Conservation (phyloP, 2,113 vertebrate species). For the Caloenas nicobarica region DNA sequence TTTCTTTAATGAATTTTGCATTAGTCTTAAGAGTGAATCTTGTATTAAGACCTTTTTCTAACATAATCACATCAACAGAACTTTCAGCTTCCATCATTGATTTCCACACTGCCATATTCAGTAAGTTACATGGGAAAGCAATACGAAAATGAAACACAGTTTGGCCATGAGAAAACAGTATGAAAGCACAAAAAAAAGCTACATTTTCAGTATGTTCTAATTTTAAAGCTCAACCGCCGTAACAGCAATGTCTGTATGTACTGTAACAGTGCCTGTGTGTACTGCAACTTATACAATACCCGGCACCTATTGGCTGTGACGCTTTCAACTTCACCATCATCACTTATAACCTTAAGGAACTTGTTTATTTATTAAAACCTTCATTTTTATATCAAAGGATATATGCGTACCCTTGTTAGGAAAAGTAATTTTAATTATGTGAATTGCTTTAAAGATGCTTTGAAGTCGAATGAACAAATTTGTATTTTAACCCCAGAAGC, state of each 20-base stretch:
- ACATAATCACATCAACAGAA: neutral
- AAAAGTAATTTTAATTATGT: neutral
- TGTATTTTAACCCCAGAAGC: neutral
- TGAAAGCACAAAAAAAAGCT: neutral
- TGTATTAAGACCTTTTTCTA: neutral
- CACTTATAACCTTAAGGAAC: neutral
- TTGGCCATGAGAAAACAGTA: neutral
- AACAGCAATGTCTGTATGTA: neutral
- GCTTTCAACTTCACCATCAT: neutral
- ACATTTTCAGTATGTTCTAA: neutral
- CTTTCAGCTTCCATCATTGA: neutral
- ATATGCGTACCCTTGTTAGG: neutral
- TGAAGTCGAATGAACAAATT: neutral
- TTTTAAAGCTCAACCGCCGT: neutral
- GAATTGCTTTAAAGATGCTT: neutral
- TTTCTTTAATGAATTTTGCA: slow-evolving; percentile 3
- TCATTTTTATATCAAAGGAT: neutral
- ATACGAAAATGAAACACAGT: neutral
- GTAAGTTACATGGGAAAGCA: neutral
- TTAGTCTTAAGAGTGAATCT: neutral
- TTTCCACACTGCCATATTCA: neutral
- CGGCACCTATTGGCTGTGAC: neutral
- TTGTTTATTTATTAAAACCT: neutral
- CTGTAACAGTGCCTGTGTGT: neutral
- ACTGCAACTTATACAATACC: neutral